Evolutionary conservation across 2,888 invertebrate species (phyloP).

Genomic region (Noctua comes): DNA sequence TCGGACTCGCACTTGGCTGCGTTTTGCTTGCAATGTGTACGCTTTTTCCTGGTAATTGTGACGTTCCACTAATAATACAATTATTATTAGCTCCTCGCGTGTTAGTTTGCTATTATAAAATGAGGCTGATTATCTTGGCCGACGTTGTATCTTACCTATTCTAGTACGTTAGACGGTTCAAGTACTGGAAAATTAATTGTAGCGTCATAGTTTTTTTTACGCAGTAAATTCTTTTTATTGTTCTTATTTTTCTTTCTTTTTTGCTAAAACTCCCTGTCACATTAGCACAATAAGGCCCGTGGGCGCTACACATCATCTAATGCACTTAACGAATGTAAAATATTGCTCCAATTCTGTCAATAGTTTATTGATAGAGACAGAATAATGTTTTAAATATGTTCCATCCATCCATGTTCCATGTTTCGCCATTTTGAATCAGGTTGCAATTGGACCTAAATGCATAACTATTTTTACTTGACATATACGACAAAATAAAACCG

Average conservation of each 20-base stretch:
- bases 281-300: background rate
- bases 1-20: background rate
- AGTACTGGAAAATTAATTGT: constrained; percentile 29
- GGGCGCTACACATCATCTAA: too few relatives aligned
- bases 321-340: background rate
- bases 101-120: constrained; percentile 67
- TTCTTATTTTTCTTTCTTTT: background rate
- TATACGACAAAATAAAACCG: background rate
- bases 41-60: constrained; percentile 77
- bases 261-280: background rate
- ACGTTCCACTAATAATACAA: constrained; percentile 72
- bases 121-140: constrained; percentile 46
- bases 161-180: constrained; percentile 16
- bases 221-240: constrained; percentile 15
- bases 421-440: background rate
- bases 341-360: background rate
- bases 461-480: background rate
- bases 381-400: background rate
- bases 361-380: background rate
- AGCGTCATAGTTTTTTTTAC: constrained; percentile 29
- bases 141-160: constrained; percentile 31
- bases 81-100: constrained; percentile 75
- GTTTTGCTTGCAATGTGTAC: constrained; percentile 66
- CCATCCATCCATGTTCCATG: too few relatives aligned
- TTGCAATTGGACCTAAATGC: background rate